Evolutionary conservation across 2,888 invertebrate genomes (phyloP).

Genomic region (Pocota personata): DNA sequence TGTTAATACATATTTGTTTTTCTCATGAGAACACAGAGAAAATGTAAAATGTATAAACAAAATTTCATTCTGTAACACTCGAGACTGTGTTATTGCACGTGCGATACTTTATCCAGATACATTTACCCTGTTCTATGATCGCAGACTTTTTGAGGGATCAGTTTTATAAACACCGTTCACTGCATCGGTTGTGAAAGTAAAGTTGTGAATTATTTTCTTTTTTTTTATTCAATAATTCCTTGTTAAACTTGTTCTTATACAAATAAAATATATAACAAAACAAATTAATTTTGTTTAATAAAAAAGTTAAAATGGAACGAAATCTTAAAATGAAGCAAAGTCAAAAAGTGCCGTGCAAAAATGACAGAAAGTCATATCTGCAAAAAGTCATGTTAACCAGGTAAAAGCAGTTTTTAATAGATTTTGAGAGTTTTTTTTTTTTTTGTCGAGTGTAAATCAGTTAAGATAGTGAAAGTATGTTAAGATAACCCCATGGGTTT

Average conservation of each 20-base stretch:
- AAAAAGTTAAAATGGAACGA: constrained; percentile 77
- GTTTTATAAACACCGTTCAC: constrained; percentile 80
- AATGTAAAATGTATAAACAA: constrained; percentile 31
- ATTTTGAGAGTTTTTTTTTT: neutral
- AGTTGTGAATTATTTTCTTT: no score
- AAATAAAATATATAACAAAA: neutral
- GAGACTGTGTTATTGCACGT: constrained; percentile 38
- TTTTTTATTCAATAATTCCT: neutral
- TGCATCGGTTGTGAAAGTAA: constrained; percentile 78
- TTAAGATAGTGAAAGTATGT: neutral
- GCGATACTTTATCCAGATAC: constrained; percentile 31
- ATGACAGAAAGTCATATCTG: constrained; percentile 82
- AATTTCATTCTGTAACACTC: constrained; percentile 13
- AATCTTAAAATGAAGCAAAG: constrained; percentile 78
- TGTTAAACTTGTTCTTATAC: constrained; percentile 8
- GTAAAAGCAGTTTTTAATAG: constrained; percentile 75
- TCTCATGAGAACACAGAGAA: constrained; percentile 1
- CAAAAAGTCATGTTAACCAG: constrained; percentile 82
- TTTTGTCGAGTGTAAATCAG: neutral
- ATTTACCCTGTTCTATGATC: constrained; percentile 44
- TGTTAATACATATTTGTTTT: constrained; percentile 32
- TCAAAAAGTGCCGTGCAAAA: constrained; percentile 81
- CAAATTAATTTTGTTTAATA: neutral
- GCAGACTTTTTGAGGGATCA: constrained; percentile 78
- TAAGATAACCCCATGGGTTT: neutral